Base-by-base conservation (phyloP, 2,113 vertebrate species). In the Carollia perspicillata region DNA sequence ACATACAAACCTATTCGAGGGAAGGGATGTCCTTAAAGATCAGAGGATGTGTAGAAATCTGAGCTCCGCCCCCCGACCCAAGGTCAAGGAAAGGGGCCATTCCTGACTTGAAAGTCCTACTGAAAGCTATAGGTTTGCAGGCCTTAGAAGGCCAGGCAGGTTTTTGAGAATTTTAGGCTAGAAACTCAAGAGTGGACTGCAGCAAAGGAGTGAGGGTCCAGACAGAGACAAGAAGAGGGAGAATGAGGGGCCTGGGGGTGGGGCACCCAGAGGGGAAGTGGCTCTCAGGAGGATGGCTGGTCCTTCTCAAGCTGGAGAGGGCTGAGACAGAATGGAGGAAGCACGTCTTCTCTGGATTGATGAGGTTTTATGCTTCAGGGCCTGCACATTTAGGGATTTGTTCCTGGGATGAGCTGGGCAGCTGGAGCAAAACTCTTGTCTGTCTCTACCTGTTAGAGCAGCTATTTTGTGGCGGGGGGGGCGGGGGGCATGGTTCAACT, bases 241-340 rank as follows among this genome's bases (percentile, higher is more conserved):
- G 8, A 9, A 3, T 5, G 20, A 37, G 20, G 37, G 22, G 5
- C 16, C 18, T 2, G 4, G 72, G 58, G 2, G 8, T 6, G 74
- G 37, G 18, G 14, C 18, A 2, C 28, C 5, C 4, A 1, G 44
- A 44, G 6, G 16, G 30, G 26, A 5, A 40, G 9, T 0, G 8
- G 40, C 6, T 26, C 26, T 49, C 49, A 0, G 0, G 6, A 16
- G 69, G 13, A 5, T 11, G 4, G 18, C 6, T 20, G 23, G 33
- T 40, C 26, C 53, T 35, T 69, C 63, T 78, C 58, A 35, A 20
- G 71, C n/a, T 16, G n/a, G 26, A 49, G 84, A 71, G 40, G n/a
- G 22, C 20, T 63, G 42, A 23, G n/a, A 16, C 0, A 28, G 83
- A 20, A 14, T 0, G 4, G n/a, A 89, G 13, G 40, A 55, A 47